Percentiles rank a stretch among this genome's conserved stretches.
phyloP scores from a whole-genome alignment of 2,888 invertebrate species.

The Xanthia icteritia region DNA sequence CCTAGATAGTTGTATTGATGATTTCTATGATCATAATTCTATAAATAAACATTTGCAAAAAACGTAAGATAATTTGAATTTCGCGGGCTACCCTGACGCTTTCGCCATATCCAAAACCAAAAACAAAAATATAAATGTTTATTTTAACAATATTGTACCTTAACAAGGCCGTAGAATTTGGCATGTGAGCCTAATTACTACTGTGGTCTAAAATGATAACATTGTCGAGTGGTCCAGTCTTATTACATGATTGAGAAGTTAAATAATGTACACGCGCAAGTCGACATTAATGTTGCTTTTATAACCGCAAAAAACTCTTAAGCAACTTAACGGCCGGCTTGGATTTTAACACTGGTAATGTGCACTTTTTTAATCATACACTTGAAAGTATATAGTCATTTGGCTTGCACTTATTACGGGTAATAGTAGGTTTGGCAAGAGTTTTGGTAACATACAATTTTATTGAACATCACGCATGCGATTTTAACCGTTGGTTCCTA shows the following conservation, averaged over 20 bases:
- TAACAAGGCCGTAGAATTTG: constrained; percentile 48
- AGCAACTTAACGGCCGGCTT: constrained; percentile 59
- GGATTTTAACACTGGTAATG: constrained; percentile 49
- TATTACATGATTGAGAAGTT: constrained; percentile 70
- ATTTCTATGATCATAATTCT: no score
- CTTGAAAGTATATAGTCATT: constrained; percentile 47
- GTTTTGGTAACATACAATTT: constrained; percentile 7
- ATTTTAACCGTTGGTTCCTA: constrained; percentile 15
- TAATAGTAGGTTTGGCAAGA: constrained; percentile 31
- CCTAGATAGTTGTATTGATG: no score
- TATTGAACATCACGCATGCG: neutral
- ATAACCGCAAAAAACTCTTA: constrained; percentile 73
- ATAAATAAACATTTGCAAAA: no score
- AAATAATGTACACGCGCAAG: constrained; percentile 66
- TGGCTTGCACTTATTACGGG: constrained; percentile 33
- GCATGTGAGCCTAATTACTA: constrained; percentile 76
- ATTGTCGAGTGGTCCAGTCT: constrained; percentile 59
- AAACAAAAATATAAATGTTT: constrained; percentile 22
- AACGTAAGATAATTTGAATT: no score
- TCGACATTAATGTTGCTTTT: constrained; percentile 71
- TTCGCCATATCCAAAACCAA: neutral
- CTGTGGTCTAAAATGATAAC: constrained; percentile 74
- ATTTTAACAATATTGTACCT: constrained; percentile 41
- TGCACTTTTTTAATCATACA: constrained; percentile 39
- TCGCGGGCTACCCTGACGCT: no score